phyloP scores from a whole-genome alignment of 2,113 vertebrate genomes.

The Mirounga angustirostris region DNA sequence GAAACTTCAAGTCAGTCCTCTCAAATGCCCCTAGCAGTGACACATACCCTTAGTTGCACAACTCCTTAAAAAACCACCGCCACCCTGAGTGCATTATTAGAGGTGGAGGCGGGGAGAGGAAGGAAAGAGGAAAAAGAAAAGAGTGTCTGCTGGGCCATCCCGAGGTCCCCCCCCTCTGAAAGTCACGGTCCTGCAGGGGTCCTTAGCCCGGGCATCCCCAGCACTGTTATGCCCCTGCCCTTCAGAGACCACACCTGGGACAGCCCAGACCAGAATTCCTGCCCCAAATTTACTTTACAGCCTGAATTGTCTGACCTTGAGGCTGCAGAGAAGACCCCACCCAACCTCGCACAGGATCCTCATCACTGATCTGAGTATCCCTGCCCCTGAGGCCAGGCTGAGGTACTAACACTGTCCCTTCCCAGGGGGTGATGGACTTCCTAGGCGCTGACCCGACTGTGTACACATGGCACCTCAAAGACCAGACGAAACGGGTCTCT shows the following conservation, averaged over 20 bases:
- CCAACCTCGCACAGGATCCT: not conserved
- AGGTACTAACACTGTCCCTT: not conserved
- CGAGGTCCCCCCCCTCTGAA: too few species aligned
- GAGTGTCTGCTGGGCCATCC: not conserved
- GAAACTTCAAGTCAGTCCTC: not conserved
- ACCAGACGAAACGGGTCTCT: not conserved
- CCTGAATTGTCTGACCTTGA: not conserved
- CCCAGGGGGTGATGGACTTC: not conserved
- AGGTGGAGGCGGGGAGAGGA: not conserved
- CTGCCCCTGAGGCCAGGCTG: not conserved
- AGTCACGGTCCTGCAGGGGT: not conserved
- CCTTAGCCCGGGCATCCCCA: not conserved
- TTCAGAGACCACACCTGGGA: not conserved
- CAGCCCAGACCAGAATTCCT: not conserved
- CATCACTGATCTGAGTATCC: not conserved
- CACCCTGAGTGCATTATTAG: not conserved
- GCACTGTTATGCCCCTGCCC: not conserved
- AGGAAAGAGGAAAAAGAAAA: not conserved
- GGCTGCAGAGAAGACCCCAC: not conserved
- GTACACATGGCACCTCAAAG: not conserved
- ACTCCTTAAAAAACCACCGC: not conserved
- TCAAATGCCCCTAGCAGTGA: not conserved
- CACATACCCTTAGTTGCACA: not conserved
- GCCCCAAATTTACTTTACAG: not conserved
- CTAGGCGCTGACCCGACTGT: not conserved